Evolutionary conservation across 2,797 vertebrate species (phyloP).

Genomic region (Varecia variegata): DNA sequence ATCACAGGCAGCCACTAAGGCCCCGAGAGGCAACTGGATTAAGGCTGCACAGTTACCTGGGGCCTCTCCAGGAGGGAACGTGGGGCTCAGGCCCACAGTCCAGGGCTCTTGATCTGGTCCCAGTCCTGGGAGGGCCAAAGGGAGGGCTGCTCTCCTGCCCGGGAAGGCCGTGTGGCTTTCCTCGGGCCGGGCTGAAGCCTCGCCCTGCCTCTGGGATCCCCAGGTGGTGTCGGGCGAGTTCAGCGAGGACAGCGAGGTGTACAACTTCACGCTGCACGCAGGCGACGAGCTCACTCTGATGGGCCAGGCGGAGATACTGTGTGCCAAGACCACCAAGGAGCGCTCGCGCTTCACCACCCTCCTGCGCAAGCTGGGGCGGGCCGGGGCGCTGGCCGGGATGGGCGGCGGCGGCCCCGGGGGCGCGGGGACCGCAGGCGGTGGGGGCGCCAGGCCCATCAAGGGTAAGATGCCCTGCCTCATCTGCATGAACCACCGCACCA

Average conservation of each 20-base stretch:
- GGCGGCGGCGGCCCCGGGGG: neutral
- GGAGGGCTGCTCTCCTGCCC: neutral
- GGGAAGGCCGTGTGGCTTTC: neutral
- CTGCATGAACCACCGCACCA: constrained; percentile 99
- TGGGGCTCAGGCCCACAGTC: neutral
- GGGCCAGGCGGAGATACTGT: constrained; percentile 98
- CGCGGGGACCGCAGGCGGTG: neutral
- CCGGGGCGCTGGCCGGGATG: constrained; percentile 80
- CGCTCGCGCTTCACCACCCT: constrained; percentile 93
- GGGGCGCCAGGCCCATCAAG: constrained; percentile 79
- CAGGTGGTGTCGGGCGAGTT: constrained; percentile 98
- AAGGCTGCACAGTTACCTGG: neutral
- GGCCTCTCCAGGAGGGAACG: neutral
- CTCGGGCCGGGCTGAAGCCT: neutral
- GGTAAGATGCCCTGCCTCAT: constrained; percentile 97
- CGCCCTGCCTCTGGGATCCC: neutral
- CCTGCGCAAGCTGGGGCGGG: constrained; percentile 93
- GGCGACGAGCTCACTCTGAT: constrained; percentile 98
- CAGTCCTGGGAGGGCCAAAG: neutral
- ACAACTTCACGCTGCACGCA: constrained; percentile 97
- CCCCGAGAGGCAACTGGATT: neutral
- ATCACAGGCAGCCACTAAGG: neutral
- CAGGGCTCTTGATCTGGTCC: neutral
- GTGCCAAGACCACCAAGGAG: constrained; percentile 93
- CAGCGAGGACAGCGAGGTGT: constrained; percentile 98